A percentile compares a stretch with the other conserved stretches of the same genome.
Conservation (phyloP, 2,113 vertebrate genomes). For the Furnarius figulus region DNA sequence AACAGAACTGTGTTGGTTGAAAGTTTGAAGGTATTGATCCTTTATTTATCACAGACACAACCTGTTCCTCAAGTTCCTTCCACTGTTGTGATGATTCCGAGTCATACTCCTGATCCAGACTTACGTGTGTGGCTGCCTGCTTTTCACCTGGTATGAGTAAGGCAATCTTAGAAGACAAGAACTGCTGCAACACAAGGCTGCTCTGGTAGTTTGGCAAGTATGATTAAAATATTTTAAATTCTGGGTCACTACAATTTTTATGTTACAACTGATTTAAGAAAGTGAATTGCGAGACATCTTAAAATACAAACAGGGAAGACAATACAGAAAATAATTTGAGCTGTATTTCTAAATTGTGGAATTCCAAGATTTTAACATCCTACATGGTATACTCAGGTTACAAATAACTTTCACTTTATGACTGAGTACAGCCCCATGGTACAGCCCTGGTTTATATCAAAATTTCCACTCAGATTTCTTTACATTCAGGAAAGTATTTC, state of each 20-base stretch:
- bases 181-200: background rate
- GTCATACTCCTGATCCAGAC: constrained; percentile 95
- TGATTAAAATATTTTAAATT: background rate
- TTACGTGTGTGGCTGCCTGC: constrained; percentile 93
- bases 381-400: background rate
- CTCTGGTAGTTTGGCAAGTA: background rate
- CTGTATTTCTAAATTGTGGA: background rate
- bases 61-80: constrained; percentile 90
- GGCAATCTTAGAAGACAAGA: background rate
- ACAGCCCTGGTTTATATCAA: background rate
- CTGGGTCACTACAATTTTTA: background rate
- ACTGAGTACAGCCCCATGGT: background rate
- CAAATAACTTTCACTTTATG: background rate
- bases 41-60: constrained; percentile 84
- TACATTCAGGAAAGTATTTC: background rate
- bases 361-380: background rate
- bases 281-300: background rate
- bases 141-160: constrained; percentile 84
- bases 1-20: constrained; percentile 90
- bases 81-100: constrained; percentile 88
- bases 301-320: background rate
- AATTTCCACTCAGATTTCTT: background rate
- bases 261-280: background rate
- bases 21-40: constrained; percentile 82
- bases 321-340: background rate